Evolutionary conservation across 2,113 vertebrate species (phyloP), one percentile per base, ranked within the genome.

Genomic region (Pseudorasbora parva): DNA sequence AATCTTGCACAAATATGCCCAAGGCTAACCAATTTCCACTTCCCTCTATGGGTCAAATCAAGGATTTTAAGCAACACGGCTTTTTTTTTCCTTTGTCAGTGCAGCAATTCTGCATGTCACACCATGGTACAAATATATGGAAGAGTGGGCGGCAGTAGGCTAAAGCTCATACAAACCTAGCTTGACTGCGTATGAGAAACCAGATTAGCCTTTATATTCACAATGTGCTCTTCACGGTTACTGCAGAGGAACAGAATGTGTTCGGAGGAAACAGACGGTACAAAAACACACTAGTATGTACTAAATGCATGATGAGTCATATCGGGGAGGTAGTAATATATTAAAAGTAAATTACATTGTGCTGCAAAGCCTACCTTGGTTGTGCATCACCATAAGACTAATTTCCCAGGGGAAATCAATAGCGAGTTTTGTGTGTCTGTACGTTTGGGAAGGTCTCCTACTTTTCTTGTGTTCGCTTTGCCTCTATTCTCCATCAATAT

Each of bases 371-470:
- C 86, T 87, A 88, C 86, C 86, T 79, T 89, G 56, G 78, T 88
- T 84, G 84, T 83, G 82, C 86, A 90, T 91, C 88, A 87, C 84
- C 88, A 88, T 90, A 94, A 88, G 86, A 90, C 86, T 86, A 71
- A 68, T 77, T 69, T 79, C 91, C 89, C 87, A 37, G 84, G 89
- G 93, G 92, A 91, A 93, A 93, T 93, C 89, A 90, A n/a, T 56
- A 89, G 86, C 78, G 79, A 89, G 77, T 86, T 81, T 87, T 62
- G 84, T 88, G 51, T 86, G 90, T 84, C 84, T 78, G 76, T 54
- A 25, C 41, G 60, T 69, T 51, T 47, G 69, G 47, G 69, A 49
- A 62, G 49, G 76, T 68, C 27, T 76, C 72, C 30, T 64, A 57
- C 25, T 51, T 41, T 78, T 60, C 19, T 81, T n/a, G 15, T 49